phyloP scores from a whole-genome alignment of 2,888 invertebrate species.

The Anaspis maculata region DNA sequence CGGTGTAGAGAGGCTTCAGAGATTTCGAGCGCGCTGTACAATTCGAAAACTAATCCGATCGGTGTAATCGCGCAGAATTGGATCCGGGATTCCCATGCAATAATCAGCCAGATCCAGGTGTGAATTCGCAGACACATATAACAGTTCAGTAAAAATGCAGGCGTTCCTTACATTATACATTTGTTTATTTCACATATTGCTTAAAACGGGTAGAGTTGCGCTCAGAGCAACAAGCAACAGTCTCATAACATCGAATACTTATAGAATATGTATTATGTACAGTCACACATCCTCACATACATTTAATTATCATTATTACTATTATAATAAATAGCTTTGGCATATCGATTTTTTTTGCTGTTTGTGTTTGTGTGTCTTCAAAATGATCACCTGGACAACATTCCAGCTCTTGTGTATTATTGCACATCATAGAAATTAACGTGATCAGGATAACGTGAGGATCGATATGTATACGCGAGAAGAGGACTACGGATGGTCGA shows the following conservation, averaged over 20 bases:
- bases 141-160: slow-evolving; percentile 3
- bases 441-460: slow-evolving; percentile 14
- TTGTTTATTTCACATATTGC: slow-evolving; percentile 40
- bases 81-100: too few relatives aligned
- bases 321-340: slow-evolving; percentile 20
- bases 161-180: slow-evolving; percentile 33
- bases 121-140: background rate
- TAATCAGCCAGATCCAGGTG: too few relatives aligned
- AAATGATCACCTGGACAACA: slow-evolving; percentile 14
- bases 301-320: slow-evolving; percentile 15
- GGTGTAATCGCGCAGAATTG: too few relatives aligned
- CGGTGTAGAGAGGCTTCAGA: too few relatives aligned
- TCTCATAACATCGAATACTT: slow-evolving; percentile 43
- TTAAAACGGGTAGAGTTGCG: slow-evolving; percentile 28
- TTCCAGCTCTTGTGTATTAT: slow-evolving; percentile 10
- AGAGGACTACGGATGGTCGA: too few relatives aligned
- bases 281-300: slow-evolving; percentile 26
- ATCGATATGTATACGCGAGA: slow-evolving; percentile 25
- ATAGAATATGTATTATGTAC: slow-evolving; percentile 28
- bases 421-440: slow-evolving; percentile 11
- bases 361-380: slow-evolving; percentile 7
- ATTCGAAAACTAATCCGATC: too few relatives aligned
- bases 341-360: slow-evolving; percentile 13
- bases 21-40: too few relatives aligned
- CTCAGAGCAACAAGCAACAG: slow-evolving; percentile 39